Percentiles rank a stretch among this genome's conserved stretches.
These are phyloP conservation scores for Anguilla marmorata DNA, from an alignment of 2,797 vertebrate species.

Conservation along the genomic window DNA sequence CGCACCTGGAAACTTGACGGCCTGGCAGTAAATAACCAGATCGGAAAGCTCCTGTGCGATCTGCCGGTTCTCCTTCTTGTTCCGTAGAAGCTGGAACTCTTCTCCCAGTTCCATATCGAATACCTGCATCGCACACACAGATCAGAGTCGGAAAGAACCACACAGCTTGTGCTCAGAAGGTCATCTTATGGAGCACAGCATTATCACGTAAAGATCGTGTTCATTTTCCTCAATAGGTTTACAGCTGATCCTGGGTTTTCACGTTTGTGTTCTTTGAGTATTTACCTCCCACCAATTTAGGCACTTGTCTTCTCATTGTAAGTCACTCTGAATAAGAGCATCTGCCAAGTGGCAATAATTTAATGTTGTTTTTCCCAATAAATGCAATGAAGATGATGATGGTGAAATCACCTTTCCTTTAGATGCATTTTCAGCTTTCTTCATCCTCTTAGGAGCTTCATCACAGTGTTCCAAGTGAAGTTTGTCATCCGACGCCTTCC, in stretches of 20 bases:
- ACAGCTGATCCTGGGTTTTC: not conserved
- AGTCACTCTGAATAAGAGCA: not conserved
- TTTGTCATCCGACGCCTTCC: slow-evolving; percentile 85
- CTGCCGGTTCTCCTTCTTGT: slow-evolving; percentile 98
- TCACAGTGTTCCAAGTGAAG: slow-evolving; percentile 88
- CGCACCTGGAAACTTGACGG: slow-evolving; percentile 96
- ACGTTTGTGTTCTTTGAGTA: not conserved
- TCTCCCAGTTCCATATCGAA: slow-evolving; percentile 97
- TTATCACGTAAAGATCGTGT: not conserved
- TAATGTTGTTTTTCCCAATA: not conserved
- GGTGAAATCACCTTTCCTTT: slow-evolving; percentile 82
- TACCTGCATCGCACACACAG: slow-evolving; percentile 67
- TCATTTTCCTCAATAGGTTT: not conserved
- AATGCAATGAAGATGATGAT: not conserved
- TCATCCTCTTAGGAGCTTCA: slow-evolving; percentile 88
- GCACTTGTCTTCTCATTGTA: not conserved
- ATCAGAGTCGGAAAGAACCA: not conserved
- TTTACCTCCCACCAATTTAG: not conserved
- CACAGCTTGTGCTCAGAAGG: not conserved
- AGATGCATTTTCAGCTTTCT: slow-evolving; percentile 80
- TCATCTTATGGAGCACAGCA: not conserved
- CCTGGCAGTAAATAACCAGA: slow-evolving; percentile 98
- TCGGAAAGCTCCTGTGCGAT: slow-evolving; percentile 97
- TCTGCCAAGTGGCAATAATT: not conserved
- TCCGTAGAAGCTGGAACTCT: slow-evolving; percentile 96